Evolutionary conservation across 2,797 vertebrate genomes (phyloP).

Genomic region (Gallinago solitaria): DNA sequence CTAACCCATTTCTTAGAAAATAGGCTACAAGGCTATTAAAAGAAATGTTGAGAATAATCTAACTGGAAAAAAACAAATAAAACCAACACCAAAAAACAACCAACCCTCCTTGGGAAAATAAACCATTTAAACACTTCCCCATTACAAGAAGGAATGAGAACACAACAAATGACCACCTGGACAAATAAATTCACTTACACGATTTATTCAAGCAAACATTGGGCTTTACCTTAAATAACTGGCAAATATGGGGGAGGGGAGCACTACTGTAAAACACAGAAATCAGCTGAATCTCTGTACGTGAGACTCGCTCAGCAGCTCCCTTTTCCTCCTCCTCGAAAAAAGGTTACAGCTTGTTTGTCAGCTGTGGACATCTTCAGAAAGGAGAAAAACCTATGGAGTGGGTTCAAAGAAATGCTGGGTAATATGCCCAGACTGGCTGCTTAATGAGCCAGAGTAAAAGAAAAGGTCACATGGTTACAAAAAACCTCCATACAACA

Average conservation of each 20-base stretch:
- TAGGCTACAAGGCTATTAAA: slow-evolving; percentile 56
- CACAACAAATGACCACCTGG: slow-evolving; percentile 42
- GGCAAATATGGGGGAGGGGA: neutral
- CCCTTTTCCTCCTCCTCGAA: neutral
- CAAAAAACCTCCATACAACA: slow-evolving; percentile 63
- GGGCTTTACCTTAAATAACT: slow-evolving; percentile 44
- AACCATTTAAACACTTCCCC: slow-evolving; percentile 39
- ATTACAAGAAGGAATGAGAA: slow-evolving; percentile 38
- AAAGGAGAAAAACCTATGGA: slow-evolving; percentile 34
- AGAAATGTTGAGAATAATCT: slow-evolving; percentile 41
- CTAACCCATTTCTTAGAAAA: slow-evolving; percentile 65
- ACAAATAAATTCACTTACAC: slow-evolving; percentile 31
- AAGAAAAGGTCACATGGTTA: slow-evolving; percentile 73
- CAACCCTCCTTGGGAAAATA: slow-evolving; percentile 46
- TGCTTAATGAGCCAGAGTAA: slow-evolving; percentile 64
- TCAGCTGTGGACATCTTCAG: slow-evolving; percentile 39
- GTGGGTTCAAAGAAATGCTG: slow-evolving; percentile 58
- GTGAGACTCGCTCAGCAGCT: neutral
- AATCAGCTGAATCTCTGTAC: slow-evolving; percentile 6
- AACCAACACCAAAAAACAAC: neutral
- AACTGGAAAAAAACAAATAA: neutral
- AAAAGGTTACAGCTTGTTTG: slow-evolving; percentile 28
- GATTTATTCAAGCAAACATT: slow-evolving; percentile 40
- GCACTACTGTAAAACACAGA: neutral
- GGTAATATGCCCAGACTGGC: slow-evolving; percentile 50